Conservation (phyloP, 1,140 invertebrate genomes). For the Dolichoris vasculosae region DNA sequence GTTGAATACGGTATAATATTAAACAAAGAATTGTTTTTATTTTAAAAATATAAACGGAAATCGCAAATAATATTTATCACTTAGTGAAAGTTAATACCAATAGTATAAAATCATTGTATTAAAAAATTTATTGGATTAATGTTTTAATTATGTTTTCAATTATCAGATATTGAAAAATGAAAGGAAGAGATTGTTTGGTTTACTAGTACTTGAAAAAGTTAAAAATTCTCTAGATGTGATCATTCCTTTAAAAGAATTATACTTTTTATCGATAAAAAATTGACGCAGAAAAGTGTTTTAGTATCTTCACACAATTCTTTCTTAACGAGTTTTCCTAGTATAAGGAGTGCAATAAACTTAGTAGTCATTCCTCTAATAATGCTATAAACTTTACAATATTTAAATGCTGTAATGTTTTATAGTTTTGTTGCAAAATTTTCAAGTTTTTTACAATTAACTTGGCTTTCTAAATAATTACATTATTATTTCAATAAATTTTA, state of each 20-base stretch:
- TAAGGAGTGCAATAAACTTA: neutral
- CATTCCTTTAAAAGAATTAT: neutral
- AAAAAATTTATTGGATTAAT: neutral
- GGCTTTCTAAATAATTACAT: slow-evolving; percentile 17
- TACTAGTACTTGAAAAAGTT: neutral
- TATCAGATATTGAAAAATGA: neutral
- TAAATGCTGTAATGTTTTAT: slow-evolving; percentile 35
- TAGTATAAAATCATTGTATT: neutral
- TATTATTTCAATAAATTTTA: neutral
- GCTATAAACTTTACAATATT: slow-evolving; percentile 33
- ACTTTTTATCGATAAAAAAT: slow-evolving; percentile 26
- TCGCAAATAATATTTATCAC: neutral
- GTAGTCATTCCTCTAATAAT: slow-evolving; percentile 8
- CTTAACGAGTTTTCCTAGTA: slow-evolving; percentile 24
- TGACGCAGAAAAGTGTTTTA: slow-evolving; percentile 3
- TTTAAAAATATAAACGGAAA: no score
- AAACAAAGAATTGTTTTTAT: no score
- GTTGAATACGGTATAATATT: no score
- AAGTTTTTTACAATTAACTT: neutral
- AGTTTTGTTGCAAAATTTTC: slow-evolving; percentile 1
- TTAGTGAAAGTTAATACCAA: neutral
- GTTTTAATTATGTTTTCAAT: neutral
- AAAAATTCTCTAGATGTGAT: neutral
- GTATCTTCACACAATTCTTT: slow-evolving; percentile 8
- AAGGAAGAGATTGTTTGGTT: neutral